Conservation (phyloP, 2,888 invertebrate genomes). For the Branchipolynoe longqiensis region DNA sequence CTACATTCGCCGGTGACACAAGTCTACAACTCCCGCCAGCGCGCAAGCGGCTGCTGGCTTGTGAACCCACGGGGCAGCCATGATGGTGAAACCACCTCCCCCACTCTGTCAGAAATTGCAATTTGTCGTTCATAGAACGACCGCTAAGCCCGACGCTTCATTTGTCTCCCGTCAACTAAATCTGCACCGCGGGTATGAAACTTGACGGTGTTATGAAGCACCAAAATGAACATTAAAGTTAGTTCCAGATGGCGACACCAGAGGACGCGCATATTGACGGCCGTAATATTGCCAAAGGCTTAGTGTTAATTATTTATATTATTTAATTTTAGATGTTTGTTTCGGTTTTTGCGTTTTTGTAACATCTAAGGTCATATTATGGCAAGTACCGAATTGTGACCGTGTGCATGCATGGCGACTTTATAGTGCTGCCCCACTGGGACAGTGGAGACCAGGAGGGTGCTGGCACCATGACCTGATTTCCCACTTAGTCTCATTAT, state of each 20-base stretch:
- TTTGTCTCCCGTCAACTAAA: neutral
- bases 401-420: too few relatives aligned
- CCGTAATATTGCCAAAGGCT: neutral
- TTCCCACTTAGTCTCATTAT: too few relatives aligned
- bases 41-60: neutral
- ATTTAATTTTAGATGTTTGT: too few relatives aligned
- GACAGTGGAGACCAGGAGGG: too few relatives aligned
- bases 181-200: neutral
- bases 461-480: too few relatives aligned
- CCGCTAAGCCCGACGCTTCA: neutral
- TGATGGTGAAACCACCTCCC: neutral
- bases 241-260: conserved; percentile 5
- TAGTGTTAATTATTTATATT: too few relatives aligned
- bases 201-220: neutral
- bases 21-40: conserved; percentile 8
- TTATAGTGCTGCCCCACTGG: too few relatives aligned
- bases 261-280: neutral
- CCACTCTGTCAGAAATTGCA: neutral
- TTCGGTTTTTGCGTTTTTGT: too few relatives aligned
- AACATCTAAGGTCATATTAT: too few relatives aligned
- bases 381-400: too few relatives aligned
- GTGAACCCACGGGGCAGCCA: neutral
- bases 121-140: neutral
- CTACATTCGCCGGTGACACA: conserved; percentile 43
- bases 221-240: conserved; percentile 19